Base-by-base conservation (phyloP, 64 coral and sea anemone species). In the Cladopsammia gracilis region DNA sequence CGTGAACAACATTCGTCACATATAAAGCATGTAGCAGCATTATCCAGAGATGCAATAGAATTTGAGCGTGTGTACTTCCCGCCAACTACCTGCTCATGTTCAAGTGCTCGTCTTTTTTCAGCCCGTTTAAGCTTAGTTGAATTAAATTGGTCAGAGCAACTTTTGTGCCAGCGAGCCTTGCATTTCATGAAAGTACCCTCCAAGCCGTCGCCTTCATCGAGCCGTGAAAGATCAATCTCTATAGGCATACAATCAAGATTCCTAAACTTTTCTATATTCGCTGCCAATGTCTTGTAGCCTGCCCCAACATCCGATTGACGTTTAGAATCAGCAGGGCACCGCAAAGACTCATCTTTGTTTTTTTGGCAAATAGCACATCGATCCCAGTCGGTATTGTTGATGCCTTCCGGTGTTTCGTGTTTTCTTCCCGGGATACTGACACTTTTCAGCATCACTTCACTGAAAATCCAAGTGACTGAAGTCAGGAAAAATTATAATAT, bases 121-220 rank as follows among this genome's bases (percentile, higher is more conserved):
- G 86, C 90, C 77, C 95, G 62, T 71, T 85, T 85, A 15, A 93
- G 34, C 87, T 96, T 96, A 20, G 90, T 96, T 14, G 86, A 78
- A 70, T 96, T 92, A 56, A 89, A 77, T 42, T 46, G 79, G 19
- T 68, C 48, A 54, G 77, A 86, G 43, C 90, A 96, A 77, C 95
- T 96, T 59, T 61, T 85, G 76, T 96, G 95, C 59, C 79, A 93
- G 64, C 90, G 78, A 48, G 95, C 85, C 52, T 77, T 89, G 19
- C 71, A 19, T 64, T 46, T 26, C 9, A 75, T 56, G 64, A 96
- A 93, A 23, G 90, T 90, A n/a, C 72, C 58, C 15, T 85, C 86
- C 50, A 96, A 77, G 4, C 90, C 90, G 77, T 82, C 49, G 20
- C 95, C 95, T 83, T 92, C 90, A 73, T 96, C 90, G 75, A 92